A percentile compares a stretch with the other conserved stretches of the same genome.
These are phyloP conservation scores for Carassius auratus DNA, from an alignment of 2,113 vertebrate species.

Conservation along the genomic window DNA sequence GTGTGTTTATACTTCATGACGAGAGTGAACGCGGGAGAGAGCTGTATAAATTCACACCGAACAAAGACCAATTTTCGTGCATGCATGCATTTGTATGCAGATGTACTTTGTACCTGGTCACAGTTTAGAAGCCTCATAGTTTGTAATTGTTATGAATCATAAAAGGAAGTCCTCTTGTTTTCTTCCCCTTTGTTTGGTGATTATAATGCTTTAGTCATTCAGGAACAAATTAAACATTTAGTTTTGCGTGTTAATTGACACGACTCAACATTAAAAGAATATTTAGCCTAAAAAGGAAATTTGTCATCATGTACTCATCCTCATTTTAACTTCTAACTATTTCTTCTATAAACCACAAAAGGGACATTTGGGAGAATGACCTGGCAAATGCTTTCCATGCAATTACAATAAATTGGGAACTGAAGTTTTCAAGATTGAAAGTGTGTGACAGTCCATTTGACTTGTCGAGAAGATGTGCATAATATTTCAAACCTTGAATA, in stretches of 20 bases:
- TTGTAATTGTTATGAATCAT: constrained; percentile 15
- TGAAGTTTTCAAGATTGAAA: neutral
- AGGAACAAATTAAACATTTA: neutral
- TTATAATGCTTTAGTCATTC: neutral
- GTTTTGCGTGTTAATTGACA: neutral
- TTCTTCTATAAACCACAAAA: neutral
- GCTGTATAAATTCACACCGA: neutral
- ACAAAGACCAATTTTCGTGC: constrained; percentile 6
- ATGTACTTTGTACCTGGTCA: constrained; percentile 7
- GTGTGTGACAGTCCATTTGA: neutral
- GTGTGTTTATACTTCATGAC: constrained; percentile 29
- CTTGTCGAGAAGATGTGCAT: neutral
- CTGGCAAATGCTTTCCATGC: neutral
- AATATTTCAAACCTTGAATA: no score
- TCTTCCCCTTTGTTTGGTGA: neutral
- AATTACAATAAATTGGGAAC: neutral
- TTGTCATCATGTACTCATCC: neutral
- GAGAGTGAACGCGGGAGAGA: neutral
- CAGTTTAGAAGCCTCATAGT: constrained; percentile 5
- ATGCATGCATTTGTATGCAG: neutral
- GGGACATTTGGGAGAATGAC: neutral
- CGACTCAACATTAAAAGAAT: neutral
- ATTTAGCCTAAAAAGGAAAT: neutral
- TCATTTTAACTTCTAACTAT: neutral
- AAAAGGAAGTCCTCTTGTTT: neutral